Evolutionary conservation across 2,113 vertebrate species (phyloP), one percentile per base, ranked within the genome.

Genomic region (Mobula hypostoma): DNA sequence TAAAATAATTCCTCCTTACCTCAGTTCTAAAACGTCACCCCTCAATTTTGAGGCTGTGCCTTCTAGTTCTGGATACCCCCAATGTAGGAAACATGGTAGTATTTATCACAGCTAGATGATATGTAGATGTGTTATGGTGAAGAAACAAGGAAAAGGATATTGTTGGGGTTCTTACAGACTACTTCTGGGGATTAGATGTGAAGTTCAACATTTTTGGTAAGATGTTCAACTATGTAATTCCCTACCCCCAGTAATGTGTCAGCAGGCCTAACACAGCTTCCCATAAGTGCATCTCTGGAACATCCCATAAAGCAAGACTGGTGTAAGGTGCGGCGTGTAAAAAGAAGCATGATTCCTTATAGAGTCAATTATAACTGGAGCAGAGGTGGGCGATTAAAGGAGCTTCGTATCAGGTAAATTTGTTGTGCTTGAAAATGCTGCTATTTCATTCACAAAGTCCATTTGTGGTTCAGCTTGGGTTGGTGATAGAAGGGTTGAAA

Each of bases 341-440:
- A 29, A 29, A 66, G 19, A 27, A 95, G 32, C 74, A 96, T 94
- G 11, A 2, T 94, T 40, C 94, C 77, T 0, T 95, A 95, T 94
- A 96, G 72, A 85, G 95, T 95, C 68, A 96, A 94, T 27, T 96
- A 94, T 94, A 95, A 85, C 66, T 96, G 96, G 96, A 97, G 96
- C 95, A 97, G 94, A 85, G 96, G 96, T 85, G 97, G 96, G 94
- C 96, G 96, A 78, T 96, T 98, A 79, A 97, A 97, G 96, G 97
- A 97, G 94, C 95, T 98, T 32, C 96, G 95, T 0, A 96, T 96
- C 95, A 97, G 98, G 98, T 98, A 40, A 94, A 56, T 76, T 21
- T 66, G 85, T 27, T 32, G 27, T 95, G 94, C 24, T 27, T 7
- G 5, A 36, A 94, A 76, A 48, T 27, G 29, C 36, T 27, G 48